Percentiles rank a stretch among this genome's conserved stretches.
Evolutionary conservation across 1,140 invertebrate species (phyloP).

Genomic region (Sinonovacula constricta): DNA sequence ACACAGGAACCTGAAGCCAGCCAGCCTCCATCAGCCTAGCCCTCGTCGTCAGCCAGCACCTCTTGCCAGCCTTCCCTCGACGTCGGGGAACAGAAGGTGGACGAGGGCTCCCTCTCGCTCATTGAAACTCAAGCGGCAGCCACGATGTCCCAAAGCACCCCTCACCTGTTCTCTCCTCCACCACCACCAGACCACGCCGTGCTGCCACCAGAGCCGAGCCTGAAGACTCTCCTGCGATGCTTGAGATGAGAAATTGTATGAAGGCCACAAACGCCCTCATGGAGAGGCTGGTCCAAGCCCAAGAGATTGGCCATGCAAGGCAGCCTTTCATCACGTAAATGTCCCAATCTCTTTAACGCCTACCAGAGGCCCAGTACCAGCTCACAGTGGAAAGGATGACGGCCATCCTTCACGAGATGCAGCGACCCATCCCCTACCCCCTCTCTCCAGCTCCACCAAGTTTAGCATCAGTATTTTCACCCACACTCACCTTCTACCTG

Average conservation of each 20-base stretch:
- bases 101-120: constrained; percentile 38
- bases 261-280: constrained; percentile 37
- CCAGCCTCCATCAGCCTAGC: constrained; percentile 27
- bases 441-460: constrained; percentile 28
- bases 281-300: constrained; percentile 37
- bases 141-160: constrained; percentile 1
- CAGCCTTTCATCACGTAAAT: constrained; percentile 34
- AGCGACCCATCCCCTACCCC: constrained; percentile 24
- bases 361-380: constrained; percentile 39
- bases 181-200: constrained; percentile 41
- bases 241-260: constrained; percentile 37
- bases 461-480: constrained; percentile 28
- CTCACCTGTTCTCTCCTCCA: constrained; percentile 12
- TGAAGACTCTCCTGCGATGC: constrained; percentile 42
- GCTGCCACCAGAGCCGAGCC: constrained; percentile 32
- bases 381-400: too few relatives aligned
- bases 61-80: constrained; percentile 23
- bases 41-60: constrained; percentile 17
- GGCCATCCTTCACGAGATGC: too few relatives aligned
- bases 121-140: too few relatives aligned
- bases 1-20: constrained; percentile 27
- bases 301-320: constrained; percentile 36
- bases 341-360: constrained; percentile 33
- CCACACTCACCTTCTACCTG: constrained; percentile 31
- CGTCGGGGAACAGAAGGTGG: constrained; percentile 27